These are phyloP conservation scores for Neopelma chrysocephalum DNA, from an alignment of 2,797 vertebrate genomes.

Conservation along the genomic window DNA sequence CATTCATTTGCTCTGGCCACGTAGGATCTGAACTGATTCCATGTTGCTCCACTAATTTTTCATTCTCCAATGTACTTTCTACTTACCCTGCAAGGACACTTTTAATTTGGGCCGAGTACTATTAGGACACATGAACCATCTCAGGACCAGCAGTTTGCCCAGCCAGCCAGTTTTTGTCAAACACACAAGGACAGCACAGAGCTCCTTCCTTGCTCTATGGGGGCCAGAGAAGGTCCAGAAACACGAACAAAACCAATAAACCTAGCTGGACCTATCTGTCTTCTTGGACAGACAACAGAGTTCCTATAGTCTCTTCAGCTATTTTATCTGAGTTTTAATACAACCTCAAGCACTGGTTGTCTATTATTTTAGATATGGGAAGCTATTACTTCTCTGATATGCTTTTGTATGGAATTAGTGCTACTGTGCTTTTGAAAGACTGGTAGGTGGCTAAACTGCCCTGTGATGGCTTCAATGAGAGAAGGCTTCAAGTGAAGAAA, in stretches of 20 bases:
- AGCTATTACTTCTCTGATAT: not conserved
- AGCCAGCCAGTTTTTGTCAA: not conserved
- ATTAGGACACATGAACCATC: not conserved
- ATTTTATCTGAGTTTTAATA: not conserved
- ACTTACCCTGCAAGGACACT: not conserved
- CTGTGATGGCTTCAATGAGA: not conserved
- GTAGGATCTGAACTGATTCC: not conserved
- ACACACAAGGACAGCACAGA: not conserved
- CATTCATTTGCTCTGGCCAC: not conserved
- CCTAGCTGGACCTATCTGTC: not conserved
- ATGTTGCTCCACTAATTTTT: not conserved
- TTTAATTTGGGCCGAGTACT: not conserved
- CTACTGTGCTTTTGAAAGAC: not conserved
- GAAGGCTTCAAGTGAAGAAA: not conserved
- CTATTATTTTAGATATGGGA: not conserved
- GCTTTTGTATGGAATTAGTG: not conserved
- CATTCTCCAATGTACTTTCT: not conserved
- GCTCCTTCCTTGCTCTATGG: not conserved
- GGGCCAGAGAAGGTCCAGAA: not conserved
- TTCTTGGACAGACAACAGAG: not conserved
- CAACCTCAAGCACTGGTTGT: not conserved
- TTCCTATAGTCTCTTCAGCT: not conserved
- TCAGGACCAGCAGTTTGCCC: not conserved
- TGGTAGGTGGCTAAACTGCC: not conserved
- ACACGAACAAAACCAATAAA: not conserved